These are phyloP conservation scores for Melanotaenia duboulayi DNA, from an alignment of 2,113 vertebrate genomes.

Conservation along the genomic window DNA sequence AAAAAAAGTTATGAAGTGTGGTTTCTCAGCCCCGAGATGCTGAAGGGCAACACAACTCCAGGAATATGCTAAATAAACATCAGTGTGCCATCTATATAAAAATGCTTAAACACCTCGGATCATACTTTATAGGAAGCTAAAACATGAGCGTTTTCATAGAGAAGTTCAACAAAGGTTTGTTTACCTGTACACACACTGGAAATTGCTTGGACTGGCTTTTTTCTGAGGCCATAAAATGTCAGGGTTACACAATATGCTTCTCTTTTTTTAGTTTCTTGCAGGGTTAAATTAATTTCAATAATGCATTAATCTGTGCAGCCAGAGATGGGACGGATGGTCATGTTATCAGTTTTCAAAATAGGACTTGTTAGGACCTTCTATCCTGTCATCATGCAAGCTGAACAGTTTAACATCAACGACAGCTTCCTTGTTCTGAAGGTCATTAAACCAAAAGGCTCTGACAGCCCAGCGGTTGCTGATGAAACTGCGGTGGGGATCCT, in stretches of 20 bases:
- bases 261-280: slow-evolving; percentile 38
- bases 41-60: too few species aligned
- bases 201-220: neutral
- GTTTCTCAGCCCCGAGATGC: too few species aligned
- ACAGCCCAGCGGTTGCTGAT: slow-evolving; percentile 12
- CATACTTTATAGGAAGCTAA: too few species aligned
- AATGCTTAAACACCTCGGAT: too few species aligned
- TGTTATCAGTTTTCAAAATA: slow-evolving; percentile 17
- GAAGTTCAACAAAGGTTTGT: neutral
- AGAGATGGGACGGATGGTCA: slow-evolving; percentile 25
- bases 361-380: neutral
- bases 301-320: slow-evolving; percentile 47
- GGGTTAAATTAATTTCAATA: slow-evolving; percentile 40
- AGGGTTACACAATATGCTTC: slow-evolving; percentile 30
- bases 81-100: too few species aligned
- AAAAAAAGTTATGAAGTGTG: too few species aligned
- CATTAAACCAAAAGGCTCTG: neutral
- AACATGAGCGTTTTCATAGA: neutral
- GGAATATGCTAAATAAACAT: too few species aligned
- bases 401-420: neutral
- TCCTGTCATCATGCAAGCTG: neutral
- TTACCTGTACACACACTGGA: neutral
- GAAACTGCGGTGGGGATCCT: neutral
- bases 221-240: neutral
- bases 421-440: slow-evolving; percentile 24